These are phyloP conservation scores for Clarias macrocephalus DNA, from an alignment of 2,113 vertebrate genomes.

Conservation along the genomic window DNA sequence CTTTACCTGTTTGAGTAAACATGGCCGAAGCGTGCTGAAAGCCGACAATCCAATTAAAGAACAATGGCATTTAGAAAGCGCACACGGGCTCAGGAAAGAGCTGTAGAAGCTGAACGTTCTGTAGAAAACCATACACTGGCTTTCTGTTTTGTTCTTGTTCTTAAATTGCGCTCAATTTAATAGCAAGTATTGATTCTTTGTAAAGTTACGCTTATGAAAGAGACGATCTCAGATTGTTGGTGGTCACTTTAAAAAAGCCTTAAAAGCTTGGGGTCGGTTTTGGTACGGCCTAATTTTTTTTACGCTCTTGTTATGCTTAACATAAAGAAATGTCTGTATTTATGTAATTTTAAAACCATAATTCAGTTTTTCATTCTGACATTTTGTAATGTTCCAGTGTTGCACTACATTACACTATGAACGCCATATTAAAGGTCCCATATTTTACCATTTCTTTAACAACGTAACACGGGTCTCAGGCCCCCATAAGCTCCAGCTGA, in stretches of 20 bases:
- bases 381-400: neutral
- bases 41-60: slow-evolving; percentile 22
- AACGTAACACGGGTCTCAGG: too few relatives aligned
- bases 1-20: slow-evolving; percentile 42
- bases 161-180: neutral
- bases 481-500: too few relatives aligned
- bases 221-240: neutral
- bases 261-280: neutral
- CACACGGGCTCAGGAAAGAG: neutral
- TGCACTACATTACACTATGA: neutral
- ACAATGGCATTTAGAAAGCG: slow-evolving; percentile 16
- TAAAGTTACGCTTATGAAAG: neutral
- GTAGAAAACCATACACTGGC: neutral
- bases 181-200: neutral
- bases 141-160: neutral
- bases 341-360: neutral
- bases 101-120: neutral
- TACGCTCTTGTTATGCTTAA: neutral
- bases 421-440: neutral
- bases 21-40: neutral
- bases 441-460: too few relatives aligned
- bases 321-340: too few relatives aligned
- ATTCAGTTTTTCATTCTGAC: neutral
- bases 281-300: neutral
- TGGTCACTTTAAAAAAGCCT: neutral